These are phyloP conservation scores for Callorhinus ursinus DNA, from an alignment of 2,113 vertebrate species.

Conservation along the genomic window DNA sequence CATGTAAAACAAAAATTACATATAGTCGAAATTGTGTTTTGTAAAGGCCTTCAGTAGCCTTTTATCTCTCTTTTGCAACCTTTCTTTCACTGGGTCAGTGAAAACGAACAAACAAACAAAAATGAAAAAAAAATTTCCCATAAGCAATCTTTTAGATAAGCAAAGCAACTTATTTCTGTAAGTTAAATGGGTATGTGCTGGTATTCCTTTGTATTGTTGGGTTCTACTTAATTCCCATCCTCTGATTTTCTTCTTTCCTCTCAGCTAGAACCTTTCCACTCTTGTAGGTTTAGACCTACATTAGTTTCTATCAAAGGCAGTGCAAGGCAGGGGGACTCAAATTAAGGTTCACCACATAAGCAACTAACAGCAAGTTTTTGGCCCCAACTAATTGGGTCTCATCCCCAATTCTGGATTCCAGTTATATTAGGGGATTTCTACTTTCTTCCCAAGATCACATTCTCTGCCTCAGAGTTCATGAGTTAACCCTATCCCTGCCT, in stretches of 20 bases:
- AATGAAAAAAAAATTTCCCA: background rate
- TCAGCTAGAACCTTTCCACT: background rate
- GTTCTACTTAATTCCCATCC: background rate
- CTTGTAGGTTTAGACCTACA: background rate
- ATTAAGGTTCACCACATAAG: background rate
- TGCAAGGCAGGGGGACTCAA: background rate
- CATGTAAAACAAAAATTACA: background rate
- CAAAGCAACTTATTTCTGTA: background rate
- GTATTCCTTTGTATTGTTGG: background rate
- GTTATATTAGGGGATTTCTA: background rate
- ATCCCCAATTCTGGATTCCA: background rate
- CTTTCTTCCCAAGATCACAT: background rate
- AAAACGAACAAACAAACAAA: background rate
- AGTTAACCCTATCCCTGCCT: background rate
- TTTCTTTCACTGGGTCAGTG: background rate
- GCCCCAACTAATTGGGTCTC: background rate
- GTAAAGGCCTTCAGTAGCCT: background rate
- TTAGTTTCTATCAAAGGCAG: background rate
- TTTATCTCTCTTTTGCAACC: slow-evolving; percentile 2
- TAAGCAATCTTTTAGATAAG: background rate
- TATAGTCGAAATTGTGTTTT: background rate
- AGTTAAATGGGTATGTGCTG: background rate
- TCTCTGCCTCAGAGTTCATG: background rate
- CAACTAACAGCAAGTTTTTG: background rate
- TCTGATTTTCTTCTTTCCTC: background rate